These are phyloP conservation scores for Lucinisca nassula DNA, from an alignment of 2,888 invertebrate species.

Conservation along the genomic window DNA sequence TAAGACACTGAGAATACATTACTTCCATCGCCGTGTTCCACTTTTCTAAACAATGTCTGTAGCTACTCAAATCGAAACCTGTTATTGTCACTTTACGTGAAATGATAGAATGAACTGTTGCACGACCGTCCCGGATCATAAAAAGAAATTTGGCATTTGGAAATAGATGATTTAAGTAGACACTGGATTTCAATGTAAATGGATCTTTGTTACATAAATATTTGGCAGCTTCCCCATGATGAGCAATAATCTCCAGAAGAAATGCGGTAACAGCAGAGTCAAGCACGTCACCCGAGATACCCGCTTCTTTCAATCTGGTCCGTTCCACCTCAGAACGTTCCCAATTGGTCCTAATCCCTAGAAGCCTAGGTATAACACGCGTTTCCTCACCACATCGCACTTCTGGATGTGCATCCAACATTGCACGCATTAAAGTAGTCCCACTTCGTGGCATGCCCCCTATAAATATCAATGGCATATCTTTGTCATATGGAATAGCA, in stretches of 20 bases:
- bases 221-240: slow-evolving; percentile 96
- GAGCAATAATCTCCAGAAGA: slow-evolving; percentile 94
- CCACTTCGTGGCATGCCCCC: slow-evolving; percentile 99
- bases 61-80: slow-evolving; percentile 97
- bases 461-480: slow-evolving; percentile 91
- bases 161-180: slow-evolving; percentile 97
- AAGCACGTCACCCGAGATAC: slow-evolving; percentile 95
- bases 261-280: slow-evolving; percentile 99
- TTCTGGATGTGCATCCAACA: slow-evolving; percentile 99
- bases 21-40: slow-evolving; percentile 98
- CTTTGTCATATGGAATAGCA: slow-evolving; percentile 74
- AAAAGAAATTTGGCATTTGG: slow-evolving; percentile 99
- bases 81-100: slow-evolving; percentile 96
- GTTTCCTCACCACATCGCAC: slow-evolving; percentile 98
- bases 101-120: slow-evolving; percentile 99
- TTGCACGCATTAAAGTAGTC: slow-evolving; percentile 98
- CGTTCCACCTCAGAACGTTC: slow-evolving; percentile 92
- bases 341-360: slow-evolving; percentile 99
- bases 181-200: slow-evolving; percentile 98
- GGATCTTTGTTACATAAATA: slow-evolving; percentile 99
- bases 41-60: slow-evolving; percentile 96
- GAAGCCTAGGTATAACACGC: slow-evolving; percentile 98
- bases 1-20: slow-evolving; percentile 91
- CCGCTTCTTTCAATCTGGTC: slow-evolving; percentile 82
- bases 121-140: slow-evolving; percentile 99